Evolutionary conservation across 2,113 vertebrate genomes (phyloP).

Genomic region (Scatophagus argus): DNA sequence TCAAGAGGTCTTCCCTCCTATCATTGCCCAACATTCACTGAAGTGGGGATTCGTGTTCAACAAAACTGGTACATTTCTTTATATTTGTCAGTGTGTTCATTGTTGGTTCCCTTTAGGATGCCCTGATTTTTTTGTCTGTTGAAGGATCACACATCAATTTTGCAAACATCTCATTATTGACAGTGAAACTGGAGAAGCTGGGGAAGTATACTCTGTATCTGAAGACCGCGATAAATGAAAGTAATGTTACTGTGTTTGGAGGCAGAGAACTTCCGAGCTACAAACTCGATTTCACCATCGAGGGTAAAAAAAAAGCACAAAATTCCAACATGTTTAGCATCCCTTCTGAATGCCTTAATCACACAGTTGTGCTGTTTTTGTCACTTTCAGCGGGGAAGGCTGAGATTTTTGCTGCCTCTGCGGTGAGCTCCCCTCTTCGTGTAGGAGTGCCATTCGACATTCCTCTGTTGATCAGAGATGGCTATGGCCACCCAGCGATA

Average conservation of each 20-base stretch:
- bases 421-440: constrained; percentile 77
- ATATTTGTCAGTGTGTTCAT: neutral
- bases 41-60: constrained; percentile 94
- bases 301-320: constrained; percentile 80
- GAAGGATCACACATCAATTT: neutral
- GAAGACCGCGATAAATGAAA: constrained; percentile 87
- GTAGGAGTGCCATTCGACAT: constrained; percentile 90
- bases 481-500: constrained; percentile 84
- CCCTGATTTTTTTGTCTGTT: neutral
- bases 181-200: constrained; percentile 87
- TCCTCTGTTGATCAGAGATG: constrained; percentile 88
- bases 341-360: neutral
- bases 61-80: constrained; percentile 87
- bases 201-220: constrained; percentile 90
- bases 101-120: neutral
- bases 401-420: constrained; percentile 83
- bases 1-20: constrained; percentile 83
- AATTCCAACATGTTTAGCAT: fast-evolving
- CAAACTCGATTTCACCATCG: constrained; percentile 88
- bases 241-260: constrained; percentile 82
- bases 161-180: constrained; percentile 36
- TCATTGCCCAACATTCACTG: constrained; percentile 84
- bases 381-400: constrained; percentile 86
- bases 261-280: constrained; percentile 86
- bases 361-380: neutral